Evolutionary conservation across 2,113 vertebrate genomes (phyloP).

Genomic region (Oncorhynchus clarkii): DNA sequence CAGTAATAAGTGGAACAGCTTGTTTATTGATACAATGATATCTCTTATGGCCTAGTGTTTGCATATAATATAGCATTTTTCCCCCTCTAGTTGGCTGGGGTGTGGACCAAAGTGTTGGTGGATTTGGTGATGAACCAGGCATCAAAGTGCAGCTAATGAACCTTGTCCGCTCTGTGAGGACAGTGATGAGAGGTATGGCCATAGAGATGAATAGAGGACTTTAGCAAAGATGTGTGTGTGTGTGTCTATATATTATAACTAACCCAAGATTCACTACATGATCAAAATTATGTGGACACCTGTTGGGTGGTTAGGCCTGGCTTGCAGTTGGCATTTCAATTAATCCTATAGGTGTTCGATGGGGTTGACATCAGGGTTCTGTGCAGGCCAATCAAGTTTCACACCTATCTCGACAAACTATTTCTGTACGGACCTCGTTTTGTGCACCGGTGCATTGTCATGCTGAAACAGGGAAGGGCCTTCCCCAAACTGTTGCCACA

Average conservation of each 20-base stretch:
- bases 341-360: too few species aligned
- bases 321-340: too few species aligned
- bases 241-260: neutral
- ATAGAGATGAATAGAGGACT: neutral
- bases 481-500: too few species aligned
- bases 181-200: conserved; percentile 88
- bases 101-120: conserved; percentile 89
- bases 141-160: conserved; percentile 92
- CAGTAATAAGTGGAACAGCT: neutral
- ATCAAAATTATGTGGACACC: too few species aligned
- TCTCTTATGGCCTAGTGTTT: neutral
- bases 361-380: too few species aligned
- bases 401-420: too few species aligned
- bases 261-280: neutral
- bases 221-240: neutral
- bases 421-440: too few species aligned
- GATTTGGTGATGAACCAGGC: conserved; percentile 95
- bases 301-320: too few species aligned
- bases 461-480: too few species aligned
- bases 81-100: conserved; percentile 88
- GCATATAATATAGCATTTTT: conserved; percentile 2
- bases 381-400: too few species aligned
- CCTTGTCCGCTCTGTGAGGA: conserved; percentile 91
- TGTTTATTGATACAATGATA: neutral
- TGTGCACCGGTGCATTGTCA: too few species aligned